Evolutionary conservation across 2,113 vertebrate genomes (phyloP).

Genomic region (Atlantisia rogersi): DNA sequence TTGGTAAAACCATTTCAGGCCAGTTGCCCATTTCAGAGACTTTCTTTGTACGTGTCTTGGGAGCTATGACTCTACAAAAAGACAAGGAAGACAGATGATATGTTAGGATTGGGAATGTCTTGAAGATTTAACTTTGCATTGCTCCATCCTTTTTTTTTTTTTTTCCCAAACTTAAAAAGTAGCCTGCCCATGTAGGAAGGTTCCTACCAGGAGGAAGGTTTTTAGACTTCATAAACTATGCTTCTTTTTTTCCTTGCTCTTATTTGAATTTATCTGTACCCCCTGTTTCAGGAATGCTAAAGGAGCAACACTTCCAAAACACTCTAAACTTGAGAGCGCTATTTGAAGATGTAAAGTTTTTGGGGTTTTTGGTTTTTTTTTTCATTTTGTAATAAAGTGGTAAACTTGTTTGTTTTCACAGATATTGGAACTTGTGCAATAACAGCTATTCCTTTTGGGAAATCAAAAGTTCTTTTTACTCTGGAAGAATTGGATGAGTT

Average conservation of each 20-base stretch:
- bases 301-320: background rate
- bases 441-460: slow-evolving; percentile 97
- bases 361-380: background rate
- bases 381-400: background rate
- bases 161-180: background rate
- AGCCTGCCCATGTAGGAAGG: background rate
- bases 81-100: rapidly evolving
- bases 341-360: background rate
- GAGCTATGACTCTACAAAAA: background rate
- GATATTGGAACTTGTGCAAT: slow-evolving; percentile 94
- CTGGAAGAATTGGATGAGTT: slow-evolving; percentile 96
- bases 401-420: slow-evolving; percentile 64
- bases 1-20: background rate
- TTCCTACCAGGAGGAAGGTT: background rate
- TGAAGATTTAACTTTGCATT: background rate
- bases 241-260: rapidly evolving
- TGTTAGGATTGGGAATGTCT: background rate
- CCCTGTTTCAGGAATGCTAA: background rate
- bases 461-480: slow-evolving; percentile 98
- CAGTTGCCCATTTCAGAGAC: background rate
- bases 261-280: background rate
- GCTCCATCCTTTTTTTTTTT: background rate
- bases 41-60: background rate
- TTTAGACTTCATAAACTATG: background rate
- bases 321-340: background rate